Conservation (phyloP, 2,113 vertebrate species). For the Paradoxurus hermaphroditus region DNA sequence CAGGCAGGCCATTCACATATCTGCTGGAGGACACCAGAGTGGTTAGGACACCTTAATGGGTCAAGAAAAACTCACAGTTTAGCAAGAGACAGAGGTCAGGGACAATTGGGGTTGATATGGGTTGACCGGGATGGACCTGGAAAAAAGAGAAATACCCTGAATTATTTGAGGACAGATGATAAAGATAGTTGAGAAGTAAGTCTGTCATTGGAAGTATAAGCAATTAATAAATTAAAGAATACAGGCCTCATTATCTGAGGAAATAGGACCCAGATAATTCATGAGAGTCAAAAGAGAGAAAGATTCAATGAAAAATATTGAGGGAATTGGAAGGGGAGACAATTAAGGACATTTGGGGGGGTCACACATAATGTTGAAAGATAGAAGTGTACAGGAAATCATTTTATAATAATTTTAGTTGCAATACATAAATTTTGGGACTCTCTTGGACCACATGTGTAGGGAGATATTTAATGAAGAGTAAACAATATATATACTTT, state of each 20-base stretch:
- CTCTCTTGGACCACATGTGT: not conserved
- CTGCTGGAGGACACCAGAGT: not conserved
- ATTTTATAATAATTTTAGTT: not conserved
- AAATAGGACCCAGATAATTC: not conserved
- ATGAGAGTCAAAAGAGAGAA: not conserved
- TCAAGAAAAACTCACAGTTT: not conserved
- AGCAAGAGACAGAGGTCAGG: not conserved
- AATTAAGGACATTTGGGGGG: not conserved
- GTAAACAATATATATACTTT: not conserved
- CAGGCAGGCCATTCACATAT: rapidly evolving
- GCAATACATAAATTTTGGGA: not conserved
- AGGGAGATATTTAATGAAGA: not conserved
- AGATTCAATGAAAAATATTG: not conserved
- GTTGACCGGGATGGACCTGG: not conserved
- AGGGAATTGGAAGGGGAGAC: not conserved
- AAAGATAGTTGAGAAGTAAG: not conserved
- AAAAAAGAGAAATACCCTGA: not conserved
- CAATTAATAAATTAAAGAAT: not conserved
- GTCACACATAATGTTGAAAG: not conserved
- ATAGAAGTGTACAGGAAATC: not conserved
- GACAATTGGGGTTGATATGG: rapidly evolving
- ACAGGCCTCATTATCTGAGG: not conserved
- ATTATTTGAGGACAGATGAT: not conserved
- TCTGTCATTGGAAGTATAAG: not conserved
- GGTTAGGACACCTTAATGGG: not conserved